Conservation (phyloP, 2,888 invertebrate species). For the Stomorhina lunata region DNA sequence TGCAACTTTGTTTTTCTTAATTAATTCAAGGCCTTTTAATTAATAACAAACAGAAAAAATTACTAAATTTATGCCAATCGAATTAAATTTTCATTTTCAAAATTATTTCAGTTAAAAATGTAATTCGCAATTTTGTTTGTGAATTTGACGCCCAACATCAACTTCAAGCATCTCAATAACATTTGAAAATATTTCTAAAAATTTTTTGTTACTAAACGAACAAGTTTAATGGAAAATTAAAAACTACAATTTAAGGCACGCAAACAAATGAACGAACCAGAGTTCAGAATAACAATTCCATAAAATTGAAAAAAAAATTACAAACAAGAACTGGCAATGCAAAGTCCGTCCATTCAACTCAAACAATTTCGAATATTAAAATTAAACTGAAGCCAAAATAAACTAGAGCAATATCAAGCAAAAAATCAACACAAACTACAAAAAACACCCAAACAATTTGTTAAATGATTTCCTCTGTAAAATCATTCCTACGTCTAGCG, state of each 20-base stretch:
- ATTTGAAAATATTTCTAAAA: constrained; percentile 16
- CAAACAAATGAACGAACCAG: constrained; percentile 20
- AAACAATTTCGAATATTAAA: constrained; percentile 32
- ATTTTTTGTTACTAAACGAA: constrained; percentile 21
- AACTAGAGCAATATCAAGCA: constrained; percentile 56
- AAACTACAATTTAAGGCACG: constrained; percentile 47
- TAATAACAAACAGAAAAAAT: constrained; percentile 1
- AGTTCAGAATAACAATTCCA: constrained; percentile 23
- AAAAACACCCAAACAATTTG: constrained; percentile 25
- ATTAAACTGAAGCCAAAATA: constrained; percentile 16
- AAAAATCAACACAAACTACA: not conserved
- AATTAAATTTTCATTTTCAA: constrained; percentile 51
- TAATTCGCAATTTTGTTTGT: not conserved
- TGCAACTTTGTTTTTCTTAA: constrained; percentile 39
- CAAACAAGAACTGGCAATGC: not conserved
- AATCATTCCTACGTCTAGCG: not conserved
- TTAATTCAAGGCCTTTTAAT: constrained; percentile 48
- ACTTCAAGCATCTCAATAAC: constrained; percentile 48
- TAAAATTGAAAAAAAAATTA: not conserved
- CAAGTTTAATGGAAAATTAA: constrained; percentile 37
- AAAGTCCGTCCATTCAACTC: constrained; percentile 65
- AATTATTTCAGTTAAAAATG: constrained; percentile 40
- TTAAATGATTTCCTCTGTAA: constrained; percentile 36
- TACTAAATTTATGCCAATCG: constrained; percentile 50
- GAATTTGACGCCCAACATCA: constrained; percentile 50